Evolutionary conservation across 2,888 invertebrate genomes (phyloP), one percentile per base, ranked within the genome.

Genomic region (Temnothorax unifasciatus): DNA sequence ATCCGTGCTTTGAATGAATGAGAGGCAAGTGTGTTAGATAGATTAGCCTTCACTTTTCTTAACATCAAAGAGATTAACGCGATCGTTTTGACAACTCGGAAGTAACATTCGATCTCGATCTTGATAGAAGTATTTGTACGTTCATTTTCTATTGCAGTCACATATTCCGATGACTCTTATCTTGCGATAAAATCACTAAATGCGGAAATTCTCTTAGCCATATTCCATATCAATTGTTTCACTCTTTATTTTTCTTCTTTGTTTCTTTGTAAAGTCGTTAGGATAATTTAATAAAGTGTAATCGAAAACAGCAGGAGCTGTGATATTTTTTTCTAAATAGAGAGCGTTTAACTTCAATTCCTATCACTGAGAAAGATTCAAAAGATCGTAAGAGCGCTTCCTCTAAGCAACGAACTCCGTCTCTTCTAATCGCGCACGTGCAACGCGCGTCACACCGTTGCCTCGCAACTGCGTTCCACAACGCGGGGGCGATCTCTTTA

Each of bases 401-500:
- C n/a, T 38, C 38, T 13, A 29, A 50, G 5, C 13, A 38, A 5
- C n/a, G 5, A 3, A 50, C 64, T 34, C 11, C 38, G 25, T 11
- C 54, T 18, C 34, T 44, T 52, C 76, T 76, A 82, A 75, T 82
- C 82, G 82, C 82, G 76, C 82, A 82, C 82, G 82, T 82, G 82
- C 47, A 82, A 82, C 64, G 41, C 44, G 63, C 54, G 52, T 54
- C 74, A 82, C 75, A 52, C 79, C 21, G 71, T 79, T 75, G 82
- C 57, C 76, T 64, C 76, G 82, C 76, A 64, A 75, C 75, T 54
- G 47, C 47, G 44, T 64, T n/a, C 52, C 38, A 18, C 66, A 29
- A 38, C 41, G 0, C 5, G 4, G 34, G 29, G 29, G 52, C 13
- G 15, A n/a, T 38, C 54, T 69, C 63, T 87, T 63, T 88, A 88